Base-by-base conservation (phyloP, 2,113 vertebrate genomes). In the Triplophysa rosa region DNA sequence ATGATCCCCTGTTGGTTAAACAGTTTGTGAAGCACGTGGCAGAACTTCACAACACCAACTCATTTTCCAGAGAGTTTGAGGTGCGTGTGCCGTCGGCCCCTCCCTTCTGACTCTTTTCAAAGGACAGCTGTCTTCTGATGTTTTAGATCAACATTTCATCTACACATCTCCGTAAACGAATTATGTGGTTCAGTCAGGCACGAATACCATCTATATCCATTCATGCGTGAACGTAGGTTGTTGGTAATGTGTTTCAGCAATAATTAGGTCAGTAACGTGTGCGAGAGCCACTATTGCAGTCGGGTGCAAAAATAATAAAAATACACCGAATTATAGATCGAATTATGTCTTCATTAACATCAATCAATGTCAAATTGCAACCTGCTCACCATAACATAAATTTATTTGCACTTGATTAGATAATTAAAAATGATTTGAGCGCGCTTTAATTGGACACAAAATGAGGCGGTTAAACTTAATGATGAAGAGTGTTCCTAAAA, bases 61-160 rank as follows among this genome's bases (percentile, higher is more conserved):
- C 95, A 59, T 99, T 99, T 89, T 91, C 93, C 62, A 90, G 91
- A 91, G 95, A 99, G 91, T 99, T 99, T 92, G 94, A 98, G 96
- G 98, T 99, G 94, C 71, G 91, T 82, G 70, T 33, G 69, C 24
- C 33, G 42, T 65, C 69, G 62, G 8, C 11, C 14, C 8, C 42
- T 33, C 24, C 29, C 16, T 23, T 70, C 58, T 10, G 23, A 47
- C 21, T 21, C 61, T 47, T 6, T 67, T 33, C 23, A 2, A 67
- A n/a, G 52, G 17, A 73, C 19, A 77, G 73, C 23, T 73, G 24
- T 61, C 58, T 54, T 37, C 85, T 74, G 47, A 72, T 47, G 14
- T 67, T 24, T 61, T 37, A 58, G 37, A 74, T 23, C 56, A 47
- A 68, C 37, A 24, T 54, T 61, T 71, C 58, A 69, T 64, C 19